Evolutionary conservation across 2,113 vertebrate species (phyloP), one percentile per base, ranked within the genome.

Genomic region (Pachycephala philippinensis): DNA sequence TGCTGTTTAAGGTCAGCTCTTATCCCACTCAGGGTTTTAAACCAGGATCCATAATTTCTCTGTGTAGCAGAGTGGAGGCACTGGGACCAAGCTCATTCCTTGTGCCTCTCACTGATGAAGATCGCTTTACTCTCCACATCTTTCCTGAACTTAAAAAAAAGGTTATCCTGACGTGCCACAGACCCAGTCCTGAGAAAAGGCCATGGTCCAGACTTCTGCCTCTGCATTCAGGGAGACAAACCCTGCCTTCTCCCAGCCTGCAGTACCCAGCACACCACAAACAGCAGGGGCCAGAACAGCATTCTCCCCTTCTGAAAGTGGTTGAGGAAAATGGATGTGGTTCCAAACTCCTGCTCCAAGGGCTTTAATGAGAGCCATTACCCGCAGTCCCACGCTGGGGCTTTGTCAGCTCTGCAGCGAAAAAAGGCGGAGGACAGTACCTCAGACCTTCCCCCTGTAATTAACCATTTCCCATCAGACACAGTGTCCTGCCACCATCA

Each of bases 281-380:
- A 68, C 3, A 89, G 30, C 72, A 35, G 39, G 39, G 23, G 11
- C 39, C 77, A 76, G 83, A 65, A 45, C 31, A 77, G 37, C 76
- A 71, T 89, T 84, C 82, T 63, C 17, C 39, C 30, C 52, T 74
- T 65, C 81, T 91, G 69, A 54, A 71, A 82, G 47, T 0, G 1
- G 17, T 74, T 59, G 35, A 49, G 60, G 47, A n/a, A 91, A 91
- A 82, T 50, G 54, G 39, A 94, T 87, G 69, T 49, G 74, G 28
- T 70, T 93, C 78, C 90, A 65, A 13, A 45, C 77, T 95, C 56
- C 84, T 84, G 50, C 74, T 91, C 94, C 61, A 77, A 66, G 10
- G 35, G 78, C 82, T 93, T 82, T 93, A 94, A 82, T 71, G 61
- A 90, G 28, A 93, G 74, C 78, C 74, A 89, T 89, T 91, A 81